phyloP scores from a whole-genome alignment of 1,140 invertebrate species.

The Drosophila nigrodunni region DNA sequence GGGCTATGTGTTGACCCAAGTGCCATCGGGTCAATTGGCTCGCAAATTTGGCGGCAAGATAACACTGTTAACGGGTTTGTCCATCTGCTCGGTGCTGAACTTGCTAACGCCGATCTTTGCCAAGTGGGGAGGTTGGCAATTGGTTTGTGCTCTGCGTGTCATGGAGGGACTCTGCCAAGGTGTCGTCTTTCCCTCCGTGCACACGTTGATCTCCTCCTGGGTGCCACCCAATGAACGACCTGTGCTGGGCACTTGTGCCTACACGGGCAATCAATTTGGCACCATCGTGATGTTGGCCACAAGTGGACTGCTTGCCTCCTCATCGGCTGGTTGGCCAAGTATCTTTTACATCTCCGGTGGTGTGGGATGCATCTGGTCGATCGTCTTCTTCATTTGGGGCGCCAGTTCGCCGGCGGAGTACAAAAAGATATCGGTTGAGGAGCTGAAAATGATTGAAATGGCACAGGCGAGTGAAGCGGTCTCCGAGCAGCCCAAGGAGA shows the following conservation, averaged over 20 bases:
- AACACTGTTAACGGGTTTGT: constrained; percentile 87
- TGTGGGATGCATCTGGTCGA: constrained; percentile 87
- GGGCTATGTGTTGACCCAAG: constrained; percentile 86
- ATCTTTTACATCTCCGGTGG: constrained; percentile 92
- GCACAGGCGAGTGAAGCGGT: constrained; percentile 42
- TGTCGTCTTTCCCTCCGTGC: constrained; percentile 91
- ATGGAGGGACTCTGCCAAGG: constrained; percentile 92
- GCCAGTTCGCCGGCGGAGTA: constrained; percentile 88
- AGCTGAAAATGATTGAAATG: constrained; percentile 88
- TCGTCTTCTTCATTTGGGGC: constrained; percentile 88
- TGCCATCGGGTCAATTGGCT: constrained; percentile 90
- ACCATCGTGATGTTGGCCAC: constrained; percentile 89
- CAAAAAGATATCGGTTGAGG: constrained; percentile 86
- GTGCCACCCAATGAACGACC: constrained; percentile 87
- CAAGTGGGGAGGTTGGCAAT: constrained; percentile 86
- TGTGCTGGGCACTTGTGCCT: constrained; percentile 86
- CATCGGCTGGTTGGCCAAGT: constrained; percentile 89
- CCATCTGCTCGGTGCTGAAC: constrained; percentile 85
- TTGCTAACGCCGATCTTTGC: constrained; percentile 84
- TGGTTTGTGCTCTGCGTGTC: constrained; percentile 87
- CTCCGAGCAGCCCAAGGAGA: constrained; percentile 47
- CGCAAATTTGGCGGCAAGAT: constrained; percentile 88
- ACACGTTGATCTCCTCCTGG: constrained; percentile 93
- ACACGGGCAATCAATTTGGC: constrained; percentile 89
- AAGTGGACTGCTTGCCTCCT: constrained; percentile 88